Base-by-base conservation (phyloP, 2,888 invertebrate genomes). In the Lasioglossum zephyrum region DNA sequence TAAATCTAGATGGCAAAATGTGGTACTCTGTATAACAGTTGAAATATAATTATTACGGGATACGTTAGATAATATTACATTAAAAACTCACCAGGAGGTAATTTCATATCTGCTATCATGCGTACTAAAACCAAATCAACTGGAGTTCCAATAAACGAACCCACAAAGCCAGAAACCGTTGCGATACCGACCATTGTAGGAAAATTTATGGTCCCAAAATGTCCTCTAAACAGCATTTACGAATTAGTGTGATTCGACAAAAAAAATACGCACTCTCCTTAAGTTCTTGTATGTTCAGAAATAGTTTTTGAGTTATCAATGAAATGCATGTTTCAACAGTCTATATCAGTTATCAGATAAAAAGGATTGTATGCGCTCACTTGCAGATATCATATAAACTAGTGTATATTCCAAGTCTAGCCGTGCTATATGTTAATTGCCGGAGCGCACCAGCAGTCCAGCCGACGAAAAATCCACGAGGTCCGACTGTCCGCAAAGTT, bases 381-480 rank as follows among this genome's bases (percentile, higher is more conserved):
- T 73, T 44, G 13, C 11, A 26, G 0, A 86, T 18, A 22, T 97
- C 97, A 91, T 96, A 96, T 41, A 97, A 93, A 81, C 96, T 95
- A 26, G 96, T 96, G 94, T 97, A 97, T 81, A 96, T 96, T 57
- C 97, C 97, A 63, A 97, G 95, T 87, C 97, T 95, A 2, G 96
- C 96, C 13, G 97, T 97, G 8, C 97, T 97, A 92, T 97, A 97
- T 1, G 96, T 96, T 3, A 97, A 96, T 92, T 97, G 97, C 84
- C 97, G 93, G 5, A 97, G 93, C 18, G 97, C 93, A 31, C 96
- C 96, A 1, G 92, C 91, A 0, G 87, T 86, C 76, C 92, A 95
- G 94, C 94, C 95, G 13, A 84, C 83, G 92, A 97, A 97, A 39
- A 97, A 94, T 4, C 96, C 96, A 18, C 95, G 86, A 22, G 96